phyloP scores from a whole-genome alignment of 2,888 invertebrate species.

The Caenorhabditis sp. region DNA sequence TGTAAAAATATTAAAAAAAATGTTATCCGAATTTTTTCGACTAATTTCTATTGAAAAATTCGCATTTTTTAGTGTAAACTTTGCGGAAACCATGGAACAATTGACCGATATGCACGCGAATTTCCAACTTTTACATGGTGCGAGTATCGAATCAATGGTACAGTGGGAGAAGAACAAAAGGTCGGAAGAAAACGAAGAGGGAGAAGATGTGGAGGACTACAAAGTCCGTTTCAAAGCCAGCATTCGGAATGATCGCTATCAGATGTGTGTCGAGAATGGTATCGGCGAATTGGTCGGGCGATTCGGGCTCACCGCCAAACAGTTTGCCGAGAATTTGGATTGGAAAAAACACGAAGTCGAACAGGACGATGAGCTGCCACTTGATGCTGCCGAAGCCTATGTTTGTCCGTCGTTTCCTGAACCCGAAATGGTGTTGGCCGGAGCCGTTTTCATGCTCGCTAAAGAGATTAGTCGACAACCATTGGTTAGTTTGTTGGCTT shows the following conservation, averaged over 20 bases:
- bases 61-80: constrained; percentile 76
- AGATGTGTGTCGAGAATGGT: constrained; percentile 62
- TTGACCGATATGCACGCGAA: constrained; percentile 90
- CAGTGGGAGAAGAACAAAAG: constrained; percentile 48
- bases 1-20: too few relatives aligned
- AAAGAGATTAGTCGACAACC: constrained; percentile 92
- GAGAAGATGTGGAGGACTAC: constrained; percentile 14
- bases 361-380: constrained; percentile 35
- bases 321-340: constrained; percentile 90
- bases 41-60: too few relatives aligned
- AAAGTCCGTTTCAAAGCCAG: constrained; percentile 45
- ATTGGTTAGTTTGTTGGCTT: constrained; percentile 77
- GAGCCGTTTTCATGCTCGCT: constrained; percentile 91
- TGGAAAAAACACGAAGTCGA: constrained; percentile 51
- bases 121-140: constrained; percentile 84
- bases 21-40: too few relatives aligned
- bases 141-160: constrained; percentile 73
- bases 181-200: constrained; percentile 1
- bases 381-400: constrained; percentile 46
- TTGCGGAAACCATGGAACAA: constrained; percentile 86
- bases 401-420: constrained; percentile 75
- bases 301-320: constrained; percentile 90
- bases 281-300: constrained; percentile 75
- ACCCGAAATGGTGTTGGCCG: constrained; percentile 85
- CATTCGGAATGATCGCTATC: constrained; percentile 55